Evolutionary conservation across 2,113 vertebrate genomes (phyloP).

Genomic region (Corynorhinus townsendii): DNA sequence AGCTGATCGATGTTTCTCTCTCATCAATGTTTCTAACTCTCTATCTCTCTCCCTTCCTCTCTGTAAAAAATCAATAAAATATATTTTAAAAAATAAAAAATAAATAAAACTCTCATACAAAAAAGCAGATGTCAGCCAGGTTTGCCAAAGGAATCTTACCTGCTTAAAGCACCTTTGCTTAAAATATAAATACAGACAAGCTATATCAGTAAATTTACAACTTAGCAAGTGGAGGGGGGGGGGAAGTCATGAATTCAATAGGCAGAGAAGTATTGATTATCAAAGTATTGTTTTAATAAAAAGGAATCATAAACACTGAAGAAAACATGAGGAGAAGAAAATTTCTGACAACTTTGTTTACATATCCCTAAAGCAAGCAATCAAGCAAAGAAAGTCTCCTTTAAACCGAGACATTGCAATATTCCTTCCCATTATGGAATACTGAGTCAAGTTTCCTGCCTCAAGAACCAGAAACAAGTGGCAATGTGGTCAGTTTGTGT

Average conservation of each 20-base stretch:
- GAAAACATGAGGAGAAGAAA: neutral
- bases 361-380: neutral
- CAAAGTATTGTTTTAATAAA: neutral
- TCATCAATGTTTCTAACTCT: no score
- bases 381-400: neutral
- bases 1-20: no score
- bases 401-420: neutral
- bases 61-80: no score
- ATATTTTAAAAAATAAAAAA: no score
- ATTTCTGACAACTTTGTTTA: neutral
- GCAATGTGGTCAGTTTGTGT: slow-evolving; percentile 44
- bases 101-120: neutral
- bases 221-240: neutral
- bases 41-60: no score
- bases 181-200: neutral
- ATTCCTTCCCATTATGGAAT: slow-evolving; percentile 39
- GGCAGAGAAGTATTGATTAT: neutral
- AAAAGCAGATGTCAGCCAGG: neutral
- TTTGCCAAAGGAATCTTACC: neutral
- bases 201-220: neutral
- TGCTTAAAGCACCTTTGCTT: neutral
- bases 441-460: slow-evolving; percentile 35
- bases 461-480: slow-evolving; percentile 32
- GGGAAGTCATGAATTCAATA: neutral
- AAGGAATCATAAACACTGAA: neutral